Conservation (phyloP, 2,888 invertebrate genomes). For the Noctua comes region DNA sequence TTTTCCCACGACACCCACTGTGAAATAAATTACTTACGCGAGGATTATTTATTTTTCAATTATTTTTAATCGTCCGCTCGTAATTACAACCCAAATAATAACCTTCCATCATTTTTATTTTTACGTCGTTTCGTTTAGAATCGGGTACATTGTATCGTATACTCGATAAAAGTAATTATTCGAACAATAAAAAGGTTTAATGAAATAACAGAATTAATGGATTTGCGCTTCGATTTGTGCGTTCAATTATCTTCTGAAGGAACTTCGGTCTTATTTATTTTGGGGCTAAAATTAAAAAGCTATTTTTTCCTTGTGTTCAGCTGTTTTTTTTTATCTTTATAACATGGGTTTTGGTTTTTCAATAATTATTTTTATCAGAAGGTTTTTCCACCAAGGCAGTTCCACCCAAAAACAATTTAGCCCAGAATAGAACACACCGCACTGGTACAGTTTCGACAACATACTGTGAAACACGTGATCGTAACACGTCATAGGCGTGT, state of each 20-base stretch:
- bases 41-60: conserved; percentile 13
- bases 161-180: conserved; percentile 23
- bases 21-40: background rate
- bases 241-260: conserved; percentile 13
- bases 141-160: background rate
- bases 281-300: background rate
- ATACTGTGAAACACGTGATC: background rate
- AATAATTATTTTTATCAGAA: background rate
- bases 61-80: conserved; percentile 1
- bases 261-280: conserved; percentile 10
- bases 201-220: conserved; percentile 38
- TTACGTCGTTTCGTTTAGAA: conserved; percentile 1
- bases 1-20: background rate
- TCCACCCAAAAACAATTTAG: background rate
- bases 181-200: conserved; percentile 27
- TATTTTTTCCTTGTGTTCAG: background rate
- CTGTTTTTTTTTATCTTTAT: background rate
- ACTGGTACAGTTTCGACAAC: background rate
- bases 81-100: conserved; percentile 23
- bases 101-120: background rate
- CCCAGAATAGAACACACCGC: background rate
- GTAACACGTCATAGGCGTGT: background rate
- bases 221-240: conserved; percentile 21
- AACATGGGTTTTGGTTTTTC: background rate
- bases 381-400: too few relatives aligned